Evolutionary conservation across 1,140 invertebrate species (phyloP), one percentile per base, ranked within the genome.

Genomic region (Drosophila lacteicornis): DNA sequence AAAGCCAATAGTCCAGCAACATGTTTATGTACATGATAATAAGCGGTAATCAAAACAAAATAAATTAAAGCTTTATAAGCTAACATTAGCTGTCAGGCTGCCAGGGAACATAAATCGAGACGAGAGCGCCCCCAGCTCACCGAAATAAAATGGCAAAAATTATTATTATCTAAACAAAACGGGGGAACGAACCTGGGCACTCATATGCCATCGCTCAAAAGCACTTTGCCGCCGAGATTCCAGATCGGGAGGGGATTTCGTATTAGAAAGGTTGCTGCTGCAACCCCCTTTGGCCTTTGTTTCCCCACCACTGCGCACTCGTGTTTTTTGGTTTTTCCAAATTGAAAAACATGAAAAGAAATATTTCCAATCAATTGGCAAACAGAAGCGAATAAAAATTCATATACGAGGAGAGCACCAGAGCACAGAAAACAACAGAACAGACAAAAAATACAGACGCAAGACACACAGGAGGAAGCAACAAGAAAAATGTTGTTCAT

Each of bases 351-450:
- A 88, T 90, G 85, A 88, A 88, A 88, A 85, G 85, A 85, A 88
- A 88, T 90, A 90, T 88, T 88, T 88, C 85, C 85, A 88, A 88
- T 88, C 85, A 88, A 88, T 88, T 88, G 85, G 75, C 85, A 85
- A 85, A 85, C 75, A 85, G 53, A 81, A 90, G 81, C 79, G 75
- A 88, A 88, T 90, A 88, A 88, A 88, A 88, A 71, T 77, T 84
- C 85, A 85, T 90, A 85, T 79, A 63, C 38, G 81, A 63, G 47
- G 30, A 57, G 76, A 62, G 8, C 19, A 38, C 12, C 51, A 55
- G 51, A 38, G 33, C 13, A 62, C 33, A 47, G 36, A 49, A 30
- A 43, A 40, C 38, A 71, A 53, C 53, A 19, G 19, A 60, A 27
- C 59, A 65, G 46, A 68, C 36, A 50, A 51, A 65, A 65, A 62